Evolutionary conservation across 1,140 invertebrate species (phyloP).

Genomic region (Harlomillsia oculata): DNA sequence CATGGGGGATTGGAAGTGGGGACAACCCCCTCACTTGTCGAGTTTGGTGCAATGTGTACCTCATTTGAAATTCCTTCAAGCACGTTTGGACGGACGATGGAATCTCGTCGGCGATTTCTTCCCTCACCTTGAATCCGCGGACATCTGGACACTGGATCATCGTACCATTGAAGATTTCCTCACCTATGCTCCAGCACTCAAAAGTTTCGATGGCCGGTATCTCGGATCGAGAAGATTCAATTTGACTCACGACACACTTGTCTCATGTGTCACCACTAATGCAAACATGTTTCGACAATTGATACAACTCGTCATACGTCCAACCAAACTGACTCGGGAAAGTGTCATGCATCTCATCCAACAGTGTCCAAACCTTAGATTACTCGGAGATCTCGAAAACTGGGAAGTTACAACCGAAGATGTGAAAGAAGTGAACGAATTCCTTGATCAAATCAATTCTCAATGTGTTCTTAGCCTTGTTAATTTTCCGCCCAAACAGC

Average conservation of each 20-base stretch:
- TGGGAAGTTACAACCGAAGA: background rate
- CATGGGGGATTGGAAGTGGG: background rate
- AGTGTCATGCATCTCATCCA: background rate
- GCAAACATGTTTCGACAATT: background rate
- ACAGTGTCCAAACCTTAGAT: background rate
- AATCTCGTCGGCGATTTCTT: background rate
- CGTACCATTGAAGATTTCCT: background rate
- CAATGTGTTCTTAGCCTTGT: background rate
- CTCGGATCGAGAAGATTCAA: background rate
- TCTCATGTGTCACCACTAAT: background rate
- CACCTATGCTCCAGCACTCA: background rate
- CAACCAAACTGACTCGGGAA: background rate
- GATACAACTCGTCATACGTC: background rate
- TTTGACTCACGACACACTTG: no score
- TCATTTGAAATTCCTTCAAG: no score
- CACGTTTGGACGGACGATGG: background rate
- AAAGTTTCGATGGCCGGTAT: background rate
- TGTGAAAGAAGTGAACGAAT: background rate
- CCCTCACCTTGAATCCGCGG: background rate
- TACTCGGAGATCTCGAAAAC: background rate
- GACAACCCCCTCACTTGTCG: no score
- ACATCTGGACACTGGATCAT: background rate
- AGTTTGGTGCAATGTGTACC: no score
- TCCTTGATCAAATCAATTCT: background rate
- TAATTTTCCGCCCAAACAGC: slow-evolving; percentile 6